Conservation (phyloP, 2,113 vertebrate species). For the Barbus barbus region DNA sequence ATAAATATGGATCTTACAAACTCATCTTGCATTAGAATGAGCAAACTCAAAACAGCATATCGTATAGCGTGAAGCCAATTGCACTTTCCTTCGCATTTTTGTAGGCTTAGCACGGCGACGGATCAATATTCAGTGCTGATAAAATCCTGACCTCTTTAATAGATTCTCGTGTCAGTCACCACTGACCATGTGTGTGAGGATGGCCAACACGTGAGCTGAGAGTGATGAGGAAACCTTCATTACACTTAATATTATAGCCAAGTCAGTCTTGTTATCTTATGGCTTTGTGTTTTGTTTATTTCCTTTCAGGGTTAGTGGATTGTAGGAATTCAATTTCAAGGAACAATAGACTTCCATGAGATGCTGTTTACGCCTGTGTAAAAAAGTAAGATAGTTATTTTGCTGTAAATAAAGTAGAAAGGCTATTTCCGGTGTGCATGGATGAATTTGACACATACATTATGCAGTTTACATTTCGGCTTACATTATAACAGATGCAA, state of each 20-base stretch:
- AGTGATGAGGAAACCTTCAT: conserved; percentile 29
- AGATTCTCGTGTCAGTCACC: conserved; percentile 65
- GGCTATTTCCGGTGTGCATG: not conserved
- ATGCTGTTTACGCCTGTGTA: not conserved
- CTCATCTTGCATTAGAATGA: not conserved
- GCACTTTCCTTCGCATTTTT: conserved; percentile 57
- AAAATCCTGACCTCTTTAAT: conserved; percentile 60
- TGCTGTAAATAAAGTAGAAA: conserved; percentile 23
- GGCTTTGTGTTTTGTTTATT: conserved; percentile 21
- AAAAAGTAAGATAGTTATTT: conserved; percentile 25
- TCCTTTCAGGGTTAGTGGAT: conserved; percentile 23
- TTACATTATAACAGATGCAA: conserved; percentile 55
- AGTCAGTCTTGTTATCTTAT: conserved; percentile 17
- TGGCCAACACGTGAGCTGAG: not conserved
- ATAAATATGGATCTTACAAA: not conserved
- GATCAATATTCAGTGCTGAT: conserved; percentile 63
- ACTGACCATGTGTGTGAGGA: conserved; percentile 35
- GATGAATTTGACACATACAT: conserved; percentile 21
- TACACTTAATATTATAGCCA: not conserved
- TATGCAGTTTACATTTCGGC: conserved; percentile 23
- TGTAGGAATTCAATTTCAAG: conserved; percentile 36
- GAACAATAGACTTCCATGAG: not conserved
- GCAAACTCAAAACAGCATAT: not conserved
- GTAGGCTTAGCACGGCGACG: conserved; percentile 44
- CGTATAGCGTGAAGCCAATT: not conserved